Percentiles rank a stretch among this genome's conserved stretches.
These are phyloP conservation scores for Megatriorchis doriae DNA, from an alignment of 2,113 vertebrate species.

Conservation along the genomic window DNA sequence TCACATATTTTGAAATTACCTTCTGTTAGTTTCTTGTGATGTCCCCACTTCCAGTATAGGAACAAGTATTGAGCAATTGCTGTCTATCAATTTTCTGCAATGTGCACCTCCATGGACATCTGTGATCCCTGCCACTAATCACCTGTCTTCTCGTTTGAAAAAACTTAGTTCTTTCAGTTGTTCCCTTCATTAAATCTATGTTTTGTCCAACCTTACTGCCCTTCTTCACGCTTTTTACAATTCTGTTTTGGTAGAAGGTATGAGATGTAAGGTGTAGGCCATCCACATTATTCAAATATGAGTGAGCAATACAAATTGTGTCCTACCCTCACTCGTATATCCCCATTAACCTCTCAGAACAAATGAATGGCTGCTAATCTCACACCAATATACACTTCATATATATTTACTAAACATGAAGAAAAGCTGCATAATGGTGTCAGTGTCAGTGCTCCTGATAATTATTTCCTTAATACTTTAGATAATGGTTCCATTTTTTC, in stretches of 20 bases:
- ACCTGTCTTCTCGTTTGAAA: not conserved
- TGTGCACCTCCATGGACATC: not conserved
- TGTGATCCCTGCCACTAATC: not conserved
- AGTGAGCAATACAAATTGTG: not conserved
- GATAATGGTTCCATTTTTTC: not conserved
- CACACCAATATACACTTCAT: not conserved
- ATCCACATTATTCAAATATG: not conserved
- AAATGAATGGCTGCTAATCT: not conserved
- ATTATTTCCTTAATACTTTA: not conserved
- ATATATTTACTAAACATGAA: not conserved
- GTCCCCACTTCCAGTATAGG: not conserved
- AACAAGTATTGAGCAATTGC: not conserved
- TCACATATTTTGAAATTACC: not conserved
- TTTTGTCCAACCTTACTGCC: not conserved
- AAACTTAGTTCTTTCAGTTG: not conserved
- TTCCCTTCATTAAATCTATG: not conserved
- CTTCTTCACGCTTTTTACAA: not conserved
- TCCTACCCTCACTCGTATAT: rapidly evolving
- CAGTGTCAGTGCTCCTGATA: not conserved
- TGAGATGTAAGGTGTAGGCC: not conserved
- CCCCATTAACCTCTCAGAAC: not conserved
- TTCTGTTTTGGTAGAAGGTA: not conserved
- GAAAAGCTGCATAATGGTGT: not conserved
- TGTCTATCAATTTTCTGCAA: not conserved
- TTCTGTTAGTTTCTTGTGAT: not conserved